Percentiles rank a stretch among this genome's conserved stretches.
These are phyloP conservation scores for Eueremaeus valkanovi DNA, from an alignment of 2,888 invertebrate species.

Conservation along the genomic window DNA sequence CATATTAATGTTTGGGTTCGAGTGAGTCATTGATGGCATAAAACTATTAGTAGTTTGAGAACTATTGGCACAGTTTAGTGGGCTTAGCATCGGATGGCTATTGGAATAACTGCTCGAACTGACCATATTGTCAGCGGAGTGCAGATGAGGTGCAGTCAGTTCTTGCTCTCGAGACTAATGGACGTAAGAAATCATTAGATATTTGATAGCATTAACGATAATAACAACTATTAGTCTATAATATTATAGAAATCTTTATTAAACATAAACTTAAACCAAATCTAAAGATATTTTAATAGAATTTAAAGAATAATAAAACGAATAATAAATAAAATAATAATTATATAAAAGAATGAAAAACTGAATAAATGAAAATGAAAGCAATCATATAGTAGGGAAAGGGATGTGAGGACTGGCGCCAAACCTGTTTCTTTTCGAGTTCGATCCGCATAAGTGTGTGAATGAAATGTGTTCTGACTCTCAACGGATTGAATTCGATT, in stretches of 20 bases:
- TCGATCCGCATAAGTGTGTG: conserved; percentile 91
- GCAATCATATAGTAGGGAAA: not conserved
- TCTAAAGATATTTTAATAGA: too few species aligned
- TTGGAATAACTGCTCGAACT: conserved; percentile 38
- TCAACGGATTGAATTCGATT: conserved; percentile 91
- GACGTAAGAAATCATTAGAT: not conserved
- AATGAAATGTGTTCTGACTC: conserved; percentile 93
- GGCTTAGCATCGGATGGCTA: conserved; percentile 2
- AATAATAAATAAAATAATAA: not conserved
- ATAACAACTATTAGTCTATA: too few species aligned
- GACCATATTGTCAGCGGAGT: conserved; percentile 25
- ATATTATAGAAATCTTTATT: too few species aligned
- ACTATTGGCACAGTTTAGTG: conserved; percentile 37
- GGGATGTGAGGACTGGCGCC: not conserved
- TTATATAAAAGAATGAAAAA: not conserved
- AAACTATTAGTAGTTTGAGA: conserved; percentile 38
- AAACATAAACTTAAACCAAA: too few species aligned
- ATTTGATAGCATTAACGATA: too few species aligned
- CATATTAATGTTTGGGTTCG: conserved; percentile 17
- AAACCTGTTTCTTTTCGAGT: conserved; percentile 66
- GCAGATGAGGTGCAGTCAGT: not conserved
- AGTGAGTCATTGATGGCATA: conserved; percentile 24
- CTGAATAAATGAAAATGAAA: conserved; percentile 16
- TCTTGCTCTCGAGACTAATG: not conserved
- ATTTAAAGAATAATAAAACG: too few species aligned